Percentiles rank a stretch among this genome's conserved stretches.
These are phyloP conservation scores for Caracal caracal DNA, from an alignment of 2,113 vertebrate genomes.

Conservation along the genomic window DNA sequence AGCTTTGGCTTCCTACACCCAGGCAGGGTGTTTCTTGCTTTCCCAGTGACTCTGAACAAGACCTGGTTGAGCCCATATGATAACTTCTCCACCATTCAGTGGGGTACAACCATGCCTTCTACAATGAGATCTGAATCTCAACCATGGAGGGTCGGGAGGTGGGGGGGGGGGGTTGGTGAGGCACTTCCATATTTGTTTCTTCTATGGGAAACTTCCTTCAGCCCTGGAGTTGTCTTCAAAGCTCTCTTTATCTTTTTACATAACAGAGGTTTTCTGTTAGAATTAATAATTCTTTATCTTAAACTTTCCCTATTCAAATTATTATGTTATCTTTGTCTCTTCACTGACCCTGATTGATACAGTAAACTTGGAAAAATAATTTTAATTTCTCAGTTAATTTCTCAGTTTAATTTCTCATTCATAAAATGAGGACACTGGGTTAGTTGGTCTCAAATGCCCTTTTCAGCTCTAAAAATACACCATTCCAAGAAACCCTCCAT, in stretches of 20 bases:
- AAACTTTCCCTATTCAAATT: neutral
- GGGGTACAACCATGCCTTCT: neutral
- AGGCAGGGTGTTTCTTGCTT: neutral
- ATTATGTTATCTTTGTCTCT: neutral
- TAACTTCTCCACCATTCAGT: neutral
- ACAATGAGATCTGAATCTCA: neutral
- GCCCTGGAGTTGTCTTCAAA: neutral
- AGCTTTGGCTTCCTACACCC: neutral
- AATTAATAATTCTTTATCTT: neutral
- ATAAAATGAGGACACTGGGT: slow-evolving; percentile 17
- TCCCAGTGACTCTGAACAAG: neutral
- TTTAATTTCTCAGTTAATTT: slow-evolving; percentile 41
- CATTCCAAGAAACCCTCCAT: neutral
- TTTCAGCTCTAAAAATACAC: neutral
- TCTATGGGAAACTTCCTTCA: neutral
- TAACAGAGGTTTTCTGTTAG: neutral
- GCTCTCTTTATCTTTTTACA: neutral
- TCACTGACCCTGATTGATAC: neutral
- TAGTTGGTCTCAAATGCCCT: neutral
- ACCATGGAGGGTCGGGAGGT: no score
- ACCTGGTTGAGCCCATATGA: neutral
- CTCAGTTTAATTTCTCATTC: neutral
- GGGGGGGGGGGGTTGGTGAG: rapidly evolving
- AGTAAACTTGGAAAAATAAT: slow-evolving; percentile 28
- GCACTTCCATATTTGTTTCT: neutral